Conservation (phyloP, 1,140 invertebrate species). For the Cryptotermes secundus region DNA sequence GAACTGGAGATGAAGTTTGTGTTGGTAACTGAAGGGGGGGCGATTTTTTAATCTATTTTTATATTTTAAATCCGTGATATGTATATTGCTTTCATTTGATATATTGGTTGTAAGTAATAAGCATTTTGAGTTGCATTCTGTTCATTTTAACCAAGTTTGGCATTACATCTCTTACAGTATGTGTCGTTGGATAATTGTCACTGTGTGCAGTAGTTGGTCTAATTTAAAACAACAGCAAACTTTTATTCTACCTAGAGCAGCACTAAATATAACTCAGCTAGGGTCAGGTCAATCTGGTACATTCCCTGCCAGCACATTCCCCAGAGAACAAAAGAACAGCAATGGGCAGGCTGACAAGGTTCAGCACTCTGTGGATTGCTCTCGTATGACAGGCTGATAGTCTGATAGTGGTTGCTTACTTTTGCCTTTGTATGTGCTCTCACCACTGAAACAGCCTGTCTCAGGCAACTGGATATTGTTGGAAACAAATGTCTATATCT, state of each 20-base stretch:
- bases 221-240: conserved; percentile 17
- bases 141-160: background rate
- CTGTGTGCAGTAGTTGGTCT: background rate
- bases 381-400: background rate
- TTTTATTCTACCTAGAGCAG: conserved; percentile 7
- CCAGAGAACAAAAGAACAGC: background rate
- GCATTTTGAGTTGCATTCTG: too few relatives aligned
- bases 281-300: conserved; percentile 13
- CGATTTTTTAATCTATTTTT: too few relatives aligned
- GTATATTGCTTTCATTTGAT: too few relatives aligned
- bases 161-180: background rate
- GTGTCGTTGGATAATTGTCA: background rate
- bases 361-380: background rate
- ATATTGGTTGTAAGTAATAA: too few relatives aligned
- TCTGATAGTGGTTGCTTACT: too few relatives aligned
- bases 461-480: too few relatives aligned
- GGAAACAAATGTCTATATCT: too few relatives aligned
- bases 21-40: too few relatives aligned
- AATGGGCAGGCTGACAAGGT: background rate
- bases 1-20: too few relatives aligned
- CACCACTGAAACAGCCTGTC: too few relatives aligned
- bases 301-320: background rate
- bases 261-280: conserved; percentile 11
- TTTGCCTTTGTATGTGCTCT: too few relatives aligned
- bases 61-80: too few relatives aligned